Percentiles rank a stretch among this genome's conserved stretches.
These are phyloP conservation scores for Enteromius mattozi DNA, from an alignment of 2,797 vertebrate species.

Conservation along the genomic window DNA sequence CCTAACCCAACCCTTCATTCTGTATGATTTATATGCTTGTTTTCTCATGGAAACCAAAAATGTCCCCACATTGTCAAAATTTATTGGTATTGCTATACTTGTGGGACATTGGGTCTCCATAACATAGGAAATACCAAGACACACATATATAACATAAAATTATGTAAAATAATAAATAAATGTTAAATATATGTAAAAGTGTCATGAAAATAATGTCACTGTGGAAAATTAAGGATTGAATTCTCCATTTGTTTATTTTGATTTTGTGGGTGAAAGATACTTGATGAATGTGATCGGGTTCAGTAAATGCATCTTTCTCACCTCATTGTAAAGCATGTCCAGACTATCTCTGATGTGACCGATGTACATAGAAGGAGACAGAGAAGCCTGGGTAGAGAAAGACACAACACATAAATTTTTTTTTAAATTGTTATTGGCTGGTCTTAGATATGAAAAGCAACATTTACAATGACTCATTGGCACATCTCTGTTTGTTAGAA, in stretches of 20 bases:
- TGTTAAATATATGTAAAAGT: not conserved
- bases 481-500: not conserved
- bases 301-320: conserved; percentile 9
- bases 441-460: not conserved
- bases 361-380: conserved; percentile 53
- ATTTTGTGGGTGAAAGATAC: not conserved
- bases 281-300: conserved; percentile 48
- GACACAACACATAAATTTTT: not conserved
- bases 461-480: not conserved
- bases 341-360: conserved; percentile 51
- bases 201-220: conserved; percentile 46
- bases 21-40: not conserved
- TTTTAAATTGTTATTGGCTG: not conserved
- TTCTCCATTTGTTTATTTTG: not conserved
- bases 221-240: not conserved
- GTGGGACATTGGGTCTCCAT: not conserved
- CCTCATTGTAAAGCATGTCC: conserved; percentile 58
- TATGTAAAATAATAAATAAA: not conserved
- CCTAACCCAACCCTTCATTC: not conserved
- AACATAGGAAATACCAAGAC: not conserved
- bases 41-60: not conserved
- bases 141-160: conserved; percentile 54
- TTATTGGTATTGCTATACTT: not conserved
- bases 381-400: conserved; percentile 57
- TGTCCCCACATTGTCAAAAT: not conserved